Percentiles rank a stretch among this genome's conserved stretches.
Evolutionary conservation across 2,113 vertebrate species (phyloP).

Genomic region (Thamnaconus septentrionalis): DNA sequence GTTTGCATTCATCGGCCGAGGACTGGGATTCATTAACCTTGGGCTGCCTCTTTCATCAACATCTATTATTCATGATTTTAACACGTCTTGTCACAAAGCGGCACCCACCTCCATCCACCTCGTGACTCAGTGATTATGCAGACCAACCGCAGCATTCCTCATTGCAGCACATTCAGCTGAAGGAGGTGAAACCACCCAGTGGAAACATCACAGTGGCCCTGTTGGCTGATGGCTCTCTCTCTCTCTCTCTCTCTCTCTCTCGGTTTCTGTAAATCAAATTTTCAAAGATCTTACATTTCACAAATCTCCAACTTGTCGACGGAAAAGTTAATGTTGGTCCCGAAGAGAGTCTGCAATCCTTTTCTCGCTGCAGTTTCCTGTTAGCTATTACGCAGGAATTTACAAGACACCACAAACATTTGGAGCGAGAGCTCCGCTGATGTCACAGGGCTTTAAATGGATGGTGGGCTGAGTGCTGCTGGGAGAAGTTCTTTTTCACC

Average conservation of each 20-base stretch:
- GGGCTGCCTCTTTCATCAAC: slow-evolving; percentile 8
- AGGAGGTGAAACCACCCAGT: slow-evolving; percentile 10
- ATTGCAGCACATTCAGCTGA: slow-evolving; percentile 10
- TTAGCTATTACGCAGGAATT: slow-evolving; percentile 51
- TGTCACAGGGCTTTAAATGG: slow-evolving; percentile 9
- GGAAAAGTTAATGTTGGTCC: neutral
- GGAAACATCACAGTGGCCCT: slow-evolving; percentile 11
- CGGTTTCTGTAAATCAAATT: too few species aligned
- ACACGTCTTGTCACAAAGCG: slow-evolving; percentile 35
- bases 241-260: too few species aligned
- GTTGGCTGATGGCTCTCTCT: neutral
- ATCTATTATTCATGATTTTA: slow-evolving; percentile 38
- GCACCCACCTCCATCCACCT: slow-evolving; percentile 13
- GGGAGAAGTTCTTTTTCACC: slow-evolving; percentile 1
- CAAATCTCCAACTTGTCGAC: slow-evolving; percentile 6
- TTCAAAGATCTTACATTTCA: too few species aligned
- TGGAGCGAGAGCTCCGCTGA: slow-evolving; percentile 24
- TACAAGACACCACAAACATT: slow-evolving; percentile 54
- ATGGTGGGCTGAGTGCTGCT: slow-evolving; percentile 15
- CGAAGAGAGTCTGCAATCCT: neutral
- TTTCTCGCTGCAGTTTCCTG: slow-evolving; percentile 38
- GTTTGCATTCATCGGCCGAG: slow-evolving; percentile 10
- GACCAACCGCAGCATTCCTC: slow-evolving; percentile 37
- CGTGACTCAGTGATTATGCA: slow-evolving; percentile 34
- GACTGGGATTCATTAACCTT: slow-evolving; percentile 32